phyloP scores from a whole-genome alignment of 2,113 vertebrate genomes.

The Naja naja region DNA sequence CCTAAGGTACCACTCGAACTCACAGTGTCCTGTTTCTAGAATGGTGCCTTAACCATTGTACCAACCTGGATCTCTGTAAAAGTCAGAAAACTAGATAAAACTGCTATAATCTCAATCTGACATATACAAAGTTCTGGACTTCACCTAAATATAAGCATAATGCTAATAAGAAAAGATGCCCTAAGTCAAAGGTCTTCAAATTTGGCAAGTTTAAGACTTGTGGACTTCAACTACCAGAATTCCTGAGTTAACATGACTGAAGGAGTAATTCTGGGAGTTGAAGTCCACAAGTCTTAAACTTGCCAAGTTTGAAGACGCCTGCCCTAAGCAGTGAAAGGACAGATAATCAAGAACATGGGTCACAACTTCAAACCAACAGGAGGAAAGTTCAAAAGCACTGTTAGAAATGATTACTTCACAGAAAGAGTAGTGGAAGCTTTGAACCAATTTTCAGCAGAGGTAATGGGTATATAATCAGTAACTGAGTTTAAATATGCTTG shows the following conservation, averaged over 20 bases:
- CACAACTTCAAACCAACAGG: not conserved
- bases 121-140: not conserved
- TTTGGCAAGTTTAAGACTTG: too few relatives aligned
- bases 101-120: not conserved
- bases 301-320: too few relatives aligned
- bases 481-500: not conserved
- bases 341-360: not conserved
- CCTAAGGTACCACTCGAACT: not conserved
- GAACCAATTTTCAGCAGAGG: not conserved
- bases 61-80: too few relatives aligned
- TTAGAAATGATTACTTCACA: not conserved
- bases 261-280: too few relatives aligned
- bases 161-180: not conserved
- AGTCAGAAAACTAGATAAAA: too few relatives aligned
- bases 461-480: not conserved
- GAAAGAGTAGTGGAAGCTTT: not conserved
- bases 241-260: too few relatives aligned
- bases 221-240: too few relatives aligned
- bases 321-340: too few relatives aligned
- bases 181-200: not conserved
- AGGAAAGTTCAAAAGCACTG: not conserved
- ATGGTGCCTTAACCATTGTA: not conserved
- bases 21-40: not conserved
- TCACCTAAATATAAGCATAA: not conserved
- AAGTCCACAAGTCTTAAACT: too few relatives aligned